Percentiles rank a stretch among this genome's conserved stretches.
Conservation (phyloP, 2,888 invertebrate genomes). For the Sarcophaga caerulescens region DNA sequence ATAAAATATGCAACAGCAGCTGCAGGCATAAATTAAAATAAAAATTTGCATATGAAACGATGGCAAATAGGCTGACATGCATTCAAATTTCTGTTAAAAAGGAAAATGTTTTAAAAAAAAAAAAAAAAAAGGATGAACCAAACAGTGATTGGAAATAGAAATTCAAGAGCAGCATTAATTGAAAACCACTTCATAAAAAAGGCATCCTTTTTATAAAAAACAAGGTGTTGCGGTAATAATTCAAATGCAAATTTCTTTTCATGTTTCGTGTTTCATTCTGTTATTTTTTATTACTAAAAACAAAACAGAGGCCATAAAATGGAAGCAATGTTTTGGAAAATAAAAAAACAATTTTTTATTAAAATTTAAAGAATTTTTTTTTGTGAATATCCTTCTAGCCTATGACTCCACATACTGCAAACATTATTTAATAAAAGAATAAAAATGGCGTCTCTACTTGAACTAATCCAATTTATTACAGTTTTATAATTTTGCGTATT, state of each 20-base stretch:
- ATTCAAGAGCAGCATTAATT: not conserved
- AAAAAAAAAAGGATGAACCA: constrained; percentile 30
- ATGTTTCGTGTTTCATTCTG: not conserved
- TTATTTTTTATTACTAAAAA: not conserved
- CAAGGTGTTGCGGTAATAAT: constrained; percentile 50
- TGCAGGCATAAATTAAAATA: constrained; percentile 52
- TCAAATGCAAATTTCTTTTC: constrained; percentile 61
- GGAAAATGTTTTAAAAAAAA: not conserved
- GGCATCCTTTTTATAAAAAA: not conserved
- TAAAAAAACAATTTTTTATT: constrained; percentile 33
- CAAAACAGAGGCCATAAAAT: constrained; percentile 22
- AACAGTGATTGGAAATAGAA: constrained; percentile 48
- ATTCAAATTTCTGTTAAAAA: not conserved
- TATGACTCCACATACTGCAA: not conserved
- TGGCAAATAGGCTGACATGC: constrained; percentile 34
- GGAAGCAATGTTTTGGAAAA: constrained; percentile 63
- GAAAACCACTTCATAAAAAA: not conserved
- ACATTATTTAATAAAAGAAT: constrained; percentile 59
- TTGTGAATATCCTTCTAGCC: not conserved
- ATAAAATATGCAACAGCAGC: constrained; percentile 31
- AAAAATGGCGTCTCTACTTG: constrained; percentile 78
- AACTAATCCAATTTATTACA: constrained; percentile 81
- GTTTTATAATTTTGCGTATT: constrained; percentile 79
- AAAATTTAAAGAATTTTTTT: constrained; percentile 9
- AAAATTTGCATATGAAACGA: constrained; percentile 64